Evolutionary conservation across 1,140 invertebrate genomes (phyloP).

Genomic region (Lamellibrachia luymesi): DNA sequence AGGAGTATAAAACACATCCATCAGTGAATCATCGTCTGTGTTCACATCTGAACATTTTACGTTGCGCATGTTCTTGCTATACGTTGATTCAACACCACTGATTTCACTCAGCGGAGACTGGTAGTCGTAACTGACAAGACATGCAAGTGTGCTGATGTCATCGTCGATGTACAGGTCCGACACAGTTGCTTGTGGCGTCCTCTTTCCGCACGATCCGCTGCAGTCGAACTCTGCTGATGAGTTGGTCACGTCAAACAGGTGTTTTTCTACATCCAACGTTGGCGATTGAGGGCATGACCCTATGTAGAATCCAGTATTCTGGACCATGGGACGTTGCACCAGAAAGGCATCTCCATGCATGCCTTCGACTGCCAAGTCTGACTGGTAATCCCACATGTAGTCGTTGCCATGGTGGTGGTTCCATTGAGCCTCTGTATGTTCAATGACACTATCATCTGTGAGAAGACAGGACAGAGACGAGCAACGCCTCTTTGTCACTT

Average conservation of each 20-base stretch:
- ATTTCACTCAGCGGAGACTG: not conserved
- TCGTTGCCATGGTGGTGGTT: not conserved
- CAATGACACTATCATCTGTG: not conserved
- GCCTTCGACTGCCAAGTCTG: constrained; percentile 3
- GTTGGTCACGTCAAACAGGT: not conserved
- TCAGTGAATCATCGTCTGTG: not conserved
- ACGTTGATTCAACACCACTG: not conserved
- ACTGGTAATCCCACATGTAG: constrained; percentile 24
- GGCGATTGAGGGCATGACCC: not conserved
- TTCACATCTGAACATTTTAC: not conserved
- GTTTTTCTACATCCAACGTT: not conserved
- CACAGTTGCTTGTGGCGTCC: not conserved
- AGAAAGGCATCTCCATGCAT: not conserved
- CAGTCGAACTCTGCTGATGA: not conserved
- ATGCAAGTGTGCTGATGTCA: not conserved
- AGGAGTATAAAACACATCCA: not conserved
- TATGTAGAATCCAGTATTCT: not conserved
- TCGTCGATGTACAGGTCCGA: not conserved
- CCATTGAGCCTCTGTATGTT: not conserved
- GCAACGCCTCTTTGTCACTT: not conserved
- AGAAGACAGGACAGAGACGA: not conserved
- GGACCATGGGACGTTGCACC: not conserved
- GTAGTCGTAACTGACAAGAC: not conserved
- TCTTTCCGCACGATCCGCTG: not conserved
- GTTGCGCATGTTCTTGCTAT: not conserved